Evolutionary conservation across 30 jellyfish, hydroid and myxozoan genomes (phyloP).

Genomic region (Cassiopea xamachana): DNA sequence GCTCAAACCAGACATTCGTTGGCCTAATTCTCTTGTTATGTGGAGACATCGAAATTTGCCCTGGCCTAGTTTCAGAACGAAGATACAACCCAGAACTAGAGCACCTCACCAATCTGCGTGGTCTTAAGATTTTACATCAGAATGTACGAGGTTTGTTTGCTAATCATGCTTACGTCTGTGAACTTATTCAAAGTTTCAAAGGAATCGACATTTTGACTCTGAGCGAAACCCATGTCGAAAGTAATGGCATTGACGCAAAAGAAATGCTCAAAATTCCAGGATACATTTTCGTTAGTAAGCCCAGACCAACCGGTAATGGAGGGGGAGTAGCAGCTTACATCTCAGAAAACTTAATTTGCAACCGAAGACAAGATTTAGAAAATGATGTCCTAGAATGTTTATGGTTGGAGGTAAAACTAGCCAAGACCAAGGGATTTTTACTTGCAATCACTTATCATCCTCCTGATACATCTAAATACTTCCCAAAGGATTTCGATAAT

Average conservation of each 20-base stretch:
- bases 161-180: constrained; percentile 52
- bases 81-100: constrained; percentile 56
- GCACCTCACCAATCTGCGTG: background rate
- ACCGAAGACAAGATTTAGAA: constrained; percentile 58
- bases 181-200: constrained; percentile 57
- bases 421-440: constrained; percentile 40
- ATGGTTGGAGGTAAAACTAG: constrained; percentile 62
- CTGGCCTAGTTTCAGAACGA: constrained; percentile 21
- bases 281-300: constrained; percentile 55
- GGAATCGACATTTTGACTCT: constrained; percentile 69
- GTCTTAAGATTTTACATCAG: constrained; percentile 37
- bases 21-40: constrained; percentile 46
- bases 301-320: constrained; percentile 28
- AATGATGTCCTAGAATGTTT: constrained; percentile 61
- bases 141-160: constrained; percentile 76
- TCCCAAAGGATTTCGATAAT: constrained; percentile 22
- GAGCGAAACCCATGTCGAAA: constrained; percentile 74
- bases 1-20: constrained; percentile 25
- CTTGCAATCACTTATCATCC: constrained; percentile 61
- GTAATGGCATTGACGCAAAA: constrained; percentile 44
- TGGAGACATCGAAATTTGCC: constrained; percentile 51
- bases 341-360: constrained; percentile 68
- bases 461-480: constrained; percentile 61
- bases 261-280: constrained; percentile 77
- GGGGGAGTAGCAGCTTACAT: constrained; percentile 80